Conservation (phyloP, 2,797 vertebrate genomes). For the Atherinosoma microstoma region DNA sequence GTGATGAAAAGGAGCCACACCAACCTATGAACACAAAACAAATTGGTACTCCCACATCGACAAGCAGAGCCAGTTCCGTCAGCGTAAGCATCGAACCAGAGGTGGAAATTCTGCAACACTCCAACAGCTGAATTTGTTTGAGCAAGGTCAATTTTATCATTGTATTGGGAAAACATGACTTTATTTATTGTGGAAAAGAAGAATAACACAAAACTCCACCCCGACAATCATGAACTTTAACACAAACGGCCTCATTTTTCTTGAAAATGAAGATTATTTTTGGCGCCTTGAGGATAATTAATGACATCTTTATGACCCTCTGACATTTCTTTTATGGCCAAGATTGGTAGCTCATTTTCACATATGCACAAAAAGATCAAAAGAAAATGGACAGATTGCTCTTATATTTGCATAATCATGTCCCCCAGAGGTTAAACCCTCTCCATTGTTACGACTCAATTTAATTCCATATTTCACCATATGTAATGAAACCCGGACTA, state of each 20-base stretch:
- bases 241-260: neutral
- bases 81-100: too few relatives aligned
- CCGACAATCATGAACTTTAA: neutral
- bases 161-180: too few relatives aligned
- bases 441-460: slow-evolving; percentile 3
- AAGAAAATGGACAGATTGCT: neutral
- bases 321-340: neutral
- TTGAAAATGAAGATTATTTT: neutral
- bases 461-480: slow-evolving; percentile 5
- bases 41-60: too few relatives aligned
- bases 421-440: slow-evolving; percentile 1
- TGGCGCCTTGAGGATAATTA: neutral
- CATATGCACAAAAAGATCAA: neutral
- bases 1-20: too few relatives aligned
- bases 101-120: too few relatives aligned
- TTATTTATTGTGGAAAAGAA: too few relatives aligned
- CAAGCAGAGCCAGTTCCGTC: too few relatives aligned
- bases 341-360: neutral
- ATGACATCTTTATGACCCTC: neutral
- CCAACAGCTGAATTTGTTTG: too few relatives aligned
- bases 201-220: neutral
- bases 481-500: slow-evolving; percentile 12
- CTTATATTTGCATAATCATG: slow-evolving; percentile 6
- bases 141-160: too few relatives aligned
- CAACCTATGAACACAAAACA: too few relatives aligned